Percentiles rank a stretch among this genome's conserved stretches.
These are phyloP conservation scores for Pseudomyrmex concolor DNA, from an alignment of 1,140 invertebrate genomes.

Conservation along the genomic window DNA sequence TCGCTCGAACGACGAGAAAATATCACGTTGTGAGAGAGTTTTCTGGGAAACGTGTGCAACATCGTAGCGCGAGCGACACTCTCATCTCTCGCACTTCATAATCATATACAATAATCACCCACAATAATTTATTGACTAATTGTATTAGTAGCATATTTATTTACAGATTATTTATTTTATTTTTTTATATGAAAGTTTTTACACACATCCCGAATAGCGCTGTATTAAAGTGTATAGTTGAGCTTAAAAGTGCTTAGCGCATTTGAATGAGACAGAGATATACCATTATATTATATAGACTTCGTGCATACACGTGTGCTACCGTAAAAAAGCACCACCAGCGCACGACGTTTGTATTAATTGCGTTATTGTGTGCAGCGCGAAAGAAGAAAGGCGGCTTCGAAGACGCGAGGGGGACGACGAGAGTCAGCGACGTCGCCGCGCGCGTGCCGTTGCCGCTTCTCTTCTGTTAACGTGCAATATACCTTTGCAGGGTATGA, in stretches of 20 bases:
- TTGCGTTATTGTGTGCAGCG: not conserved
- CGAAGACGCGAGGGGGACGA: slow-evolving; percentile 66
- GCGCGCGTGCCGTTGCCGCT: slow-evolving; percentile 76
- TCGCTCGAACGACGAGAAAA: too few relatives aligned
- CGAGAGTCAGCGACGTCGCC: slow-evolving; percentile 66
- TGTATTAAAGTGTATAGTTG: slow-evolving; percentile 78
- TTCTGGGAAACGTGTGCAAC: too few relatives aligned
- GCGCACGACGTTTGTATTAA: too few relatives aligned
- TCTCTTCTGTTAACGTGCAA: slow-evolving; percentile 45
- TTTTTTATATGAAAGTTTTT: slow-evolving; percentile 81
- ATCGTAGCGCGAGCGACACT: not conserved
- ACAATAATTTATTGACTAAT: slow-evolving; percentile 83
- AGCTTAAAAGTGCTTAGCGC: slow-evolving; percentile 70
- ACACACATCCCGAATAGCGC: slow-evolving; percentile 74
- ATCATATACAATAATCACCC: slow-evolving; percentile 74
- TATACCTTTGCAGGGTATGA: slow-evolving; percentile 69
- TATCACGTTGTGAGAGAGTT: too few relatives aligned
- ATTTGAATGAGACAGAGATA: slow-evolving; percentile 53
- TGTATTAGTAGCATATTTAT: slow-evolving; percentile 81
- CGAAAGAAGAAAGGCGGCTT: slow-evolving; percentile 63
- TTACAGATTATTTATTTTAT: slow-evolving; percentile 86
- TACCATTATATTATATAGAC: slow-evolving; percentile 48
- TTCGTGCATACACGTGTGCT: not conserved
- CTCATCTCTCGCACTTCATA: slow-evolving; percentile 45
- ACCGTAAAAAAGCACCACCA: too few relatives aligned